Percentiles rank a stretch among this genome's conserved stretches.
Conservation (phyloP, 2,113 vertebrate genomes). For the Chloroceryle aenea region DNA sequence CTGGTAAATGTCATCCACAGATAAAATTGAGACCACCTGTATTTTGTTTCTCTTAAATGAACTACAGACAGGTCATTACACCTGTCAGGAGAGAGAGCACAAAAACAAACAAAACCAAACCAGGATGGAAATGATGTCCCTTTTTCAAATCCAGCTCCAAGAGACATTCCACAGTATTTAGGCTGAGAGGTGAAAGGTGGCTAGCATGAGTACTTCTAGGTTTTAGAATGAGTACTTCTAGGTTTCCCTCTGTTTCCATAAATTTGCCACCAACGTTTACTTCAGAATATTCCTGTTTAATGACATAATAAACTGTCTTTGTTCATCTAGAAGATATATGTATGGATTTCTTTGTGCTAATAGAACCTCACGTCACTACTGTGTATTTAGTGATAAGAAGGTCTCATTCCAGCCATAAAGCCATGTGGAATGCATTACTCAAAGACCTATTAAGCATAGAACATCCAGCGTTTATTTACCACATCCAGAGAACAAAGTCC, state of each 20-base stretch:
- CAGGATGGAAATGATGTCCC: neutral
- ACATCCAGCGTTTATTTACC: constrained; percentile 41
- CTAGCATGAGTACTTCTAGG: neutral
- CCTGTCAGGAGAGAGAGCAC: neutral
- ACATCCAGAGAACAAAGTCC: constrained; percentile 18
- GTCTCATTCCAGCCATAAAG: constrained; percentile 18
- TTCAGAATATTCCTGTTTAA: neutral
- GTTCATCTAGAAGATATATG: neutral
- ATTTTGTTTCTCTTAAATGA: neutral
- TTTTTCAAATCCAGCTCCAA: neutral
- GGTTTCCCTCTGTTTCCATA: neutral
- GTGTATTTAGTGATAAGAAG: constrained; percentile 46
- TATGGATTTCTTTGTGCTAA: neutral
- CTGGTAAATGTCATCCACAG: neutral
- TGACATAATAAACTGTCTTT: neutral
- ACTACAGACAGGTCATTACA: neutral
- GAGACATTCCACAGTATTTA: neutral
- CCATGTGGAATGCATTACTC: constrained; percentile 39
- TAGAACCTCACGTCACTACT: neutral
- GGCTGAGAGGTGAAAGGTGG: neutral
- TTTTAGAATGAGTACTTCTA: neutral
- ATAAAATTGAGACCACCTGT: neutral
- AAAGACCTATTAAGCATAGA: constrained; percentile 34
- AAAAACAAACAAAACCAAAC: neutral
- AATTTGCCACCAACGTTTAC: neutral